phyloP scores from a whole-genome alignment of 1,140 invertebrate genomes.

The Trichoplusia ni region DNA sequence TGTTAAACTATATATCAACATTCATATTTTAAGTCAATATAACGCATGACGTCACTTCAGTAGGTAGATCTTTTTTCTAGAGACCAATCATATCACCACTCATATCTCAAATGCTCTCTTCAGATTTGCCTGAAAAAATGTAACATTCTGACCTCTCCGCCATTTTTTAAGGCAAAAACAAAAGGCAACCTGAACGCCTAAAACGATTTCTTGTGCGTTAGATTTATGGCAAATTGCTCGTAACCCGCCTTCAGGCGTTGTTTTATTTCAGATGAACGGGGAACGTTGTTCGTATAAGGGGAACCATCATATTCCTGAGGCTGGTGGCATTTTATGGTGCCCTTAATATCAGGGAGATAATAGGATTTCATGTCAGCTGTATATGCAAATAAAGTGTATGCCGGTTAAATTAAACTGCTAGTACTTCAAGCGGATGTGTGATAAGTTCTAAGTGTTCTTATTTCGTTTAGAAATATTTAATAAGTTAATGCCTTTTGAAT shows the following conservation, averaged over 20 bases:
- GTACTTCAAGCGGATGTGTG: too few relatives aligned
- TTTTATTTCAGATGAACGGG: conserved; percentile 48
- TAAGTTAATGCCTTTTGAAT: too few relatives aligned
- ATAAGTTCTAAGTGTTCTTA: too few relatives aligned
- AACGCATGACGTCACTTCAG: too few relatives aligned
- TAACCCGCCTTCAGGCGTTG: conserved; percentile 56
- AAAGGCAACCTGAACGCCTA: conserved; percentile 52
- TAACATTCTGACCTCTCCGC: neutral
- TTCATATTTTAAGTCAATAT: too few relatives aligned
- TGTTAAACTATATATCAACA: too few relatives aligned
- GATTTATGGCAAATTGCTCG: conserved; percentile 69
- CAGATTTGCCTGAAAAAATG: neutral
- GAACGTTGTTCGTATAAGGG: conserved; percentile 6
- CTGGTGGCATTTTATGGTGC: conserved; percentile 2
- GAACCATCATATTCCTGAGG: conserved; percentile 6
- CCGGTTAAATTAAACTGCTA: neutral
- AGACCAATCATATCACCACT: too few relatives aligned
- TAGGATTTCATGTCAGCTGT: neutral
- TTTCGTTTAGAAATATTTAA: too few relatives aligned
- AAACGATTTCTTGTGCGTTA: conserved; percentile 54
- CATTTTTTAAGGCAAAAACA: conserved; percentile 38
- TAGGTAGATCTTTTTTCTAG: too few relatives aligned
- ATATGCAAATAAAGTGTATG: neutral
- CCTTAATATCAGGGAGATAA: conserved; percentile 11
- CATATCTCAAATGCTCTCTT: neutral